Evolutionary conservation across 2,113 vertebrate species (phyloP).

Genomic region (Colistium nudipinnis): DNA sequence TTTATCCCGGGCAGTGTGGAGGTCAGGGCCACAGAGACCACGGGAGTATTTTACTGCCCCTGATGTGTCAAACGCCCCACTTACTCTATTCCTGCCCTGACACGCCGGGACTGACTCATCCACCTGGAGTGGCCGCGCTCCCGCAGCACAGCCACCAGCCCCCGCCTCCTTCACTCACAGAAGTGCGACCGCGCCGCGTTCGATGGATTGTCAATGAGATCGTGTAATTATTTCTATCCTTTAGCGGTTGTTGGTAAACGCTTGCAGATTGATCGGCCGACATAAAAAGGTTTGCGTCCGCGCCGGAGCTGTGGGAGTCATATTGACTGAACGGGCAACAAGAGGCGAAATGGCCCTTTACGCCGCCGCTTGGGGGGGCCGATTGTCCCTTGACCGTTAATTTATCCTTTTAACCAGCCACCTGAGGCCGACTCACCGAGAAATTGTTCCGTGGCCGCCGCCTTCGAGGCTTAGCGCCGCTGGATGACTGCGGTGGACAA

Average conservation of each 20-base stretch:
- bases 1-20: constrained; percentile 69
- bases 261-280: constrained; percentile 62
- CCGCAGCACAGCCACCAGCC: background rate
- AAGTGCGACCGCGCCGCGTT: background rate
- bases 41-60: constrained; percentile 68
- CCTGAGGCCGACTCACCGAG: constrained; percentile 38
- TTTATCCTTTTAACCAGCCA: constrained; percentile 71
- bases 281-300: constrained; percentile 44
- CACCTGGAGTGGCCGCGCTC: constrained; percentile 50
- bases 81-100: constrained; percentile 50
- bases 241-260: constrained; percentile 59
- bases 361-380: constrained; percentile 55
- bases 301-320: constrained; percentile 20
- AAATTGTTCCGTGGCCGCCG: constrained; percentile 25
- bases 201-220: constrained; percentile 52
- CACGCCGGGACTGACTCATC: constrained; percentile 58
- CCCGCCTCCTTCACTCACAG: constrained; percentile 19
- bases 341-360: constrained; percentile 50
- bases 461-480: constrained; percentile 25
- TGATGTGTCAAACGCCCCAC: constrained; percentile 67
- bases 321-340: constrained; percentile 66
- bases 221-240: constrained; percentile 57
- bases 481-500: constrained; percentile 47
- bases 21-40: constrained; percentile 72
- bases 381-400: constrained; percentile 70